Evolutionary conservation across 2,113 vertebrate genomes (phyloP).

Genomic region (Ammodramus savannarum): DNA sequence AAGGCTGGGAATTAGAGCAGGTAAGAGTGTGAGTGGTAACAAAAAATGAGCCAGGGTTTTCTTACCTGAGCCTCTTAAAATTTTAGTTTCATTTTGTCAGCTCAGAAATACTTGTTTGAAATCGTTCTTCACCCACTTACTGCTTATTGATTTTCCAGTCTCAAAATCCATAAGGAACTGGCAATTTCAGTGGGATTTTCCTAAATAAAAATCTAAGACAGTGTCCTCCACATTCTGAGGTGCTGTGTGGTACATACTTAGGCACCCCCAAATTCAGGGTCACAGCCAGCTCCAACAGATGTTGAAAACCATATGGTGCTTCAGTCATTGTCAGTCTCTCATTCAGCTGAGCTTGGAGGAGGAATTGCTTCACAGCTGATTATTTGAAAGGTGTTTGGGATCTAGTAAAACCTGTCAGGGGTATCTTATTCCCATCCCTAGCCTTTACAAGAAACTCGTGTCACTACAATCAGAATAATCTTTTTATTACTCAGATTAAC

Average conservation of each 20-base stretch:
- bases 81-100: not conserved
- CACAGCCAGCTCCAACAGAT: not conserved
- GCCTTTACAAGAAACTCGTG: not conserved
- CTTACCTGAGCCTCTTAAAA: not conserved
- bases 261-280: not conserved
- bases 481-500: not conserved
- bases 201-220: not conserved
- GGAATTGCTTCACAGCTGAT: not conserved
- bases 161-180: not conserved
- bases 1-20: not conserved
- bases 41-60: not conserved
- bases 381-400: not conserved
- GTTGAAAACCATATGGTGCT: accelerated
- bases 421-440: not conserved
- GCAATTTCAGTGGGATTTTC: not conserved
- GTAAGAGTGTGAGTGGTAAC: not conserved
- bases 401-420: not conserved
- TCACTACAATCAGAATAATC: not conserved
- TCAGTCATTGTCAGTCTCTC: not conserved
- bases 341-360: not conserved
- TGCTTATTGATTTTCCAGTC: not conserved
- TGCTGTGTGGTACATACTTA: accelerated
- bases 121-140: not conserved
- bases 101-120: not conserved
- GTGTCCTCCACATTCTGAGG: not conserved